A percentile compares a stretch with the other conserved stretches of the same genome.
Evolutionary conservation across 2,888 invertebrate species (phyloP).

Genomic region (Polydrusus tereticollis): DNA sequence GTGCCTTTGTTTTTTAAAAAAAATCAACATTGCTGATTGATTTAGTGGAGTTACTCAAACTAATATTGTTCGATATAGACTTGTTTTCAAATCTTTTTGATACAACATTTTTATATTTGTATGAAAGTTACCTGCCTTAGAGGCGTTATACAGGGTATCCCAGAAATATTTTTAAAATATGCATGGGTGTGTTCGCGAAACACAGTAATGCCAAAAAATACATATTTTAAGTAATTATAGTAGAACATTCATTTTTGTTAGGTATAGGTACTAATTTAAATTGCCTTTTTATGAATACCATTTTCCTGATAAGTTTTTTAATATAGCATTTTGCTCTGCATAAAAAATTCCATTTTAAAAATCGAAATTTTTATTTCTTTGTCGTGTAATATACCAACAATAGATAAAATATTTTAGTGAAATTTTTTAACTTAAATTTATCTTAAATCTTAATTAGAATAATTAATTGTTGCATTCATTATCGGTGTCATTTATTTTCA

Average conservation of each 20-base stretch:
- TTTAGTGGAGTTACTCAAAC: background rate
- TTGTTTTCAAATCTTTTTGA: conserved; percentile 11
- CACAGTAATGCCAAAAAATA: conserved; percentile 15
- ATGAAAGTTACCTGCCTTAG: conserved; percentile 16
- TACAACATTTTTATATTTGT: conserved; percentile 7
- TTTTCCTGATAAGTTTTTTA: background rate
- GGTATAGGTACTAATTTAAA: too few species aligned
- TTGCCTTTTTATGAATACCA: too few species aligned
- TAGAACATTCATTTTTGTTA: background rate
- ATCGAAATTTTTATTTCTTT: too few species aligned
- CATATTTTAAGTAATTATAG: background rate
- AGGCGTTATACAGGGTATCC: conserved; percentile 24
- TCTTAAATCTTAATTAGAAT: too few species aligned
- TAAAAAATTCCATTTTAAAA: too few species aligned
- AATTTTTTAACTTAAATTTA: too few species aligned
- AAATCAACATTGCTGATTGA: background rate
- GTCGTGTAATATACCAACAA: too few species aligned
- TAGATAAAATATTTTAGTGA: too few species aligned
- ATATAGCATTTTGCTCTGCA: too few species aligned
- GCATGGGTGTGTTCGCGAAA: background rate
- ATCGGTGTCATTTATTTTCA: too few species aligned
- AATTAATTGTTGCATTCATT: too few species aligned
- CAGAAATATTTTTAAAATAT: conserved; percentile 9
- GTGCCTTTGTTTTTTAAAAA: conserved; percentile 34
- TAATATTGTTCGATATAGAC: conserved; percentile 6